Evolutionary conservation across 2,797 vertebrate species (phyloP), one percentile per base, ranked within the genome.

Genomic region (Coregonus sp.): DNA sequence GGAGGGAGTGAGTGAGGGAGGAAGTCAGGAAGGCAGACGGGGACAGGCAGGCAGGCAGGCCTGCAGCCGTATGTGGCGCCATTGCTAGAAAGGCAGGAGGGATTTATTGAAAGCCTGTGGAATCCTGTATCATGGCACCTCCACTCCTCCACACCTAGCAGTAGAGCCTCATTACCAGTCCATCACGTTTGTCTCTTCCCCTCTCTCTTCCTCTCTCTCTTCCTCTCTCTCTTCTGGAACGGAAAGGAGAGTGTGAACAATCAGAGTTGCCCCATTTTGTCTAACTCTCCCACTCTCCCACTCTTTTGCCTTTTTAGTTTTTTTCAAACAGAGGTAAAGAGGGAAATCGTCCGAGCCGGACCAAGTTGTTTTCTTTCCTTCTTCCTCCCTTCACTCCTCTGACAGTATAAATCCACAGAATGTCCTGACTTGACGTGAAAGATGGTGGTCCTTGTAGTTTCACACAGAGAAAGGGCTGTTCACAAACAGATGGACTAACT

Each of bases 301-400:
- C 61, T 65, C 7, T 65, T 25, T 29, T 61, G n/a, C 56, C 50
- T n/a, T 61, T 61, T 25, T 25, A 18, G 16, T 61, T 59, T 5
- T 29, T 65, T 20, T 65, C 20, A 66, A 66, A 66, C 54, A 56
- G 16, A 56, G 54, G 16, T 56, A 18, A 6, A 56, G 54, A 4
- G 5, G 54, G 18, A 56, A 15, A 56, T 18, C 18, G 3, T 12
- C 63, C 15, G 63, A 14, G 11, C n/a, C 31, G 74, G 0, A 66
- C 51, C 52, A 65, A 25, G 20, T n/a, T 61, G 20, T 61, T n/a
- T 25, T 25, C 6, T 20, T 68, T n/a, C 15, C 65, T 78, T 79
- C 56, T 68, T 50, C 76, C 75, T 73, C 31, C 52, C 72, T 40
- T 47, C 76, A 59, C 29, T 47, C 52, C 59, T 79, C 72, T 76